A percentile compares a stretch with the other conserved stretches of the same genome.
Evolutionary conservation across 2,113 vertebrate species (phyloP).

Genomic region (Cranoglanis bouderius): DNA sequence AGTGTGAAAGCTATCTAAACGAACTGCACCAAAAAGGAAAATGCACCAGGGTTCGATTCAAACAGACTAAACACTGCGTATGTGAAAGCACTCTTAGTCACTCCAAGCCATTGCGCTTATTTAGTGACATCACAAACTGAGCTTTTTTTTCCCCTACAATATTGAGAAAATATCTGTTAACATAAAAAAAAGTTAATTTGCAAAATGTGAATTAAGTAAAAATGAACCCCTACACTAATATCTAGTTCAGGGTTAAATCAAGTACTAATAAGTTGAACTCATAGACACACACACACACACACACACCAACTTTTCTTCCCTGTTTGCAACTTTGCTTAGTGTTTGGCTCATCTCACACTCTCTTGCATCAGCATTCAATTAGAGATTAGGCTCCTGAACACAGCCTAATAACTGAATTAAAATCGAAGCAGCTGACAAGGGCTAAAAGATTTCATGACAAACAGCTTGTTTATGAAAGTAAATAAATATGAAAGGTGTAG

Average conservation of each 20-base stretch:
- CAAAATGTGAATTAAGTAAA: neutral
- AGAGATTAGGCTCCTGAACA: constrained; percentile 46
- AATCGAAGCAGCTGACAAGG: constrained; percentile 49
- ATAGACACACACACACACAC: neutral
- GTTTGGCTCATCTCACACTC: constrained; percentile 26
- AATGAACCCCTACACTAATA: neutral
- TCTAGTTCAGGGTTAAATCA: neutral
- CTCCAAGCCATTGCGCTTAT: neutral
- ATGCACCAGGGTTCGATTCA: neutral
- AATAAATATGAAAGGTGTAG: constrained; percentile 51
- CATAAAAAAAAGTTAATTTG: neutral
- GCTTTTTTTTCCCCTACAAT: neutral
- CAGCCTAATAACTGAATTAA: constrained; percentile 49
- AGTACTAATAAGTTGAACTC: neutral
- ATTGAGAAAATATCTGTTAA: neutral
- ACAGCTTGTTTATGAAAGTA: constrained; percentile 33
- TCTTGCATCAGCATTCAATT: constrained; percentile 53
- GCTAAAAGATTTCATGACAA: constrained; percentile 48
- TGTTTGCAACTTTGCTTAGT: constrained; percentile 22
- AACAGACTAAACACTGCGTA: neutral
- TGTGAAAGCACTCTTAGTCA: neutral
- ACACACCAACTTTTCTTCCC: constrained; percentile 5
- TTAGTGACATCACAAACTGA: neutral
- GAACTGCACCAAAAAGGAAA: neutral
- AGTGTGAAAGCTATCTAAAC: neutral